Evolutionary conservation across 2,113 vertebrate species (phyloP).

Genomic region (Microtus pennsylvanicus): DNA sequence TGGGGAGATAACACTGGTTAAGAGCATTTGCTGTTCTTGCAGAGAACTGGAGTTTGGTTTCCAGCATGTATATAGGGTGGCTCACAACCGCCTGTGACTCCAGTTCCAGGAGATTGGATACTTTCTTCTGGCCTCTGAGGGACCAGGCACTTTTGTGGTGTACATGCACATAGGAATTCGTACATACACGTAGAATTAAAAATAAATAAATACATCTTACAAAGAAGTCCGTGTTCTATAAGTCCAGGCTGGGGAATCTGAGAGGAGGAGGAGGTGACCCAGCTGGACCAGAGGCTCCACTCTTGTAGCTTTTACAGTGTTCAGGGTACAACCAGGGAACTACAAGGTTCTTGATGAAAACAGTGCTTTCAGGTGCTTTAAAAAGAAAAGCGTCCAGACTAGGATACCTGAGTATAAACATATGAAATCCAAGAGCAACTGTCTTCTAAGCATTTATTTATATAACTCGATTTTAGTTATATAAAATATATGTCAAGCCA

Average conservation of each 20-base stretch:
- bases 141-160: background rate
- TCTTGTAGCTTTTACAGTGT: background rate
- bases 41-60: background rate
- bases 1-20: background rate
- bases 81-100: background rate
- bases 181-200: background rate
- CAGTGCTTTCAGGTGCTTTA: background rate
- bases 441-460: background rate
- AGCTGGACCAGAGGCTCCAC: background rate
- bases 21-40: background rate
- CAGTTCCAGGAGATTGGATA: background rate
- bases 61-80: background rate
- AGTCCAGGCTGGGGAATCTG: background rate
- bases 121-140: background rate
- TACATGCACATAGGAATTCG: too few species aligned
- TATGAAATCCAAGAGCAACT: background rate
- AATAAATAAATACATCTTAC: background rate
- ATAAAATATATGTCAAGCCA: background rate
- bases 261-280: background rate
- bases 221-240: background rate
- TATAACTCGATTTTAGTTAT: background rate
- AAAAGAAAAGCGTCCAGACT: background rate
- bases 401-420: background rate
- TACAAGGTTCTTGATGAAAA: background rate
- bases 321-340: background rate